Conservation (phyloP, 2,113 vertebrate genomes). For the Anarhynchus alexandrinus region DNA sequence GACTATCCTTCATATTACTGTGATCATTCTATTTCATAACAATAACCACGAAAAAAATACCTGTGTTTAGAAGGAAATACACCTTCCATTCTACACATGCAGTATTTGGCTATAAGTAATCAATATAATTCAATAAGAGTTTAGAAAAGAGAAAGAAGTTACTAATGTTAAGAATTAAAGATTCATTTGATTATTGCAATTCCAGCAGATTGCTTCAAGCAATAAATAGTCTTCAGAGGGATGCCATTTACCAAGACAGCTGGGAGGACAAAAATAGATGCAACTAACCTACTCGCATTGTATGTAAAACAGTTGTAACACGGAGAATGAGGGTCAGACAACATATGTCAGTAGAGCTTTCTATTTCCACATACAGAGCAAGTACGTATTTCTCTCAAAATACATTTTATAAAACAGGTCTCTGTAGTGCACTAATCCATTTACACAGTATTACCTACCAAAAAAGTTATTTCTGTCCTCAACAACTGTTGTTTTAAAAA, state of each 20-base stretch:
- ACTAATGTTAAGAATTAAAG: constrained; percentile 31
- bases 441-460: background rate
- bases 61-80: background rate
- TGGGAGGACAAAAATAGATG: constrained; percentile 80
- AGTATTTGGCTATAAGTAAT: background rate
- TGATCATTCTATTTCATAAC: background rate
- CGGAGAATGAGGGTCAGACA: background rate
- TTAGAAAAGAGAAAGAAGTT: background rate
- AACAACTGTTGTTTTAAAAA: constrained; percentile 7
- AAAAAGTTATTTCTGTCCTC: background rate
- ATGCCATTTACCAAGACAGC: constrained; percentile 72
- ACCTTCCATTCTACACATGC: background rate
- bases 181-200: constrained; percentile 36
- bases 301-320: constrained; percentile 53
- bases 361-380: constrained; percentile 4
- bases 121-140: background rate
- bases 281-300: constrained; percentile 27
- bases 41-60: background rate
- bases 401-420: background rate
- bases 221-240: constrained; percentile 49
- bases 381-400: background rate
- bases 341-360: constrained; percentile 8
- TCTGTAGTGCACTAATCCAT: background rate
- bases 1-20: background rate
- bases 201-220: constrained; percentile 53